These are phyloP conservation scores for Gorsachius goisagi DNA, from an alignment of 2,113 vertebrate genomes.

Conservation along the genomic window DNA sequence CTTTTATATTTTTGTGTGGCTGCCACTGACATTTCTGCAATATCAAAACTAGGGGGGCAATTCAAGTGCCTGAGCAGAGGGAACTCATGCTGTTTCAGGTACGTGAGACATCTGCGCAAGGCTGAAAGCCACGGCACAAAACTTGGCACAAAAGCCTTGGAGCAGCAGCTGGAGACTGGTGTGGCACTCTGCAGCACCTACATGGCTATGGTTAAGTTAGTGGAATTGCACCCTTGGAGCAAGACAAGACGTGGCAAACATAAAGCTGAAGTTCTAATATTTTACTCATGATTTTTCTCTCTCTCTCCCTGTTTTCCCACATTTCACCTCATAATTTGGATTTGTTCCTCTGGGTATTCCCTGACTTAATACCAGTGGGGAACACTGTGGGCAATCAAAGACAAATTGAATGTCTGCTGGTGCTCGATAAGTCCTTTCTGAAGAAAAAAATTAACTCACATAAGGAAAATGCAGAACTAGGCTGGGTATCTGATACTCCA, in stretches of 20 bases:
- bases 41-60: background rate
- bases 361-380: background rate
- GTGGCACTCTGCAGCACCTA: background rate
- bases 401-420: background rate
- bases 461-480: background rate
- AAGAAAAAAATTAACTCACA: background rate
- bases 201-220: accelerated
- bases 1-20: background rate
- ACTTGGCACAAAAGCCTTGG: background rate
- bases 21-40: background rate
- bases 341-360: background rate
- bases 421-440: background rate
- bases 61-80: background rate
- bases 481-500: background rate
- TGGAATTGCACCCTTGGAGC: accelerated
- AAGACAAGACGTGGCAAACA: background rate
- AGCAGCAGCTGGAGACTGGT: background rate
- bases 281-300: background rate
- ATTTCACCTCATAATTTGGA: background rate
- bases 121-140: background rate
- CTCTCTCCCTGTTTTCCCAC: background rate
- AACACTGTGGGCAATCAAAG: background rate
- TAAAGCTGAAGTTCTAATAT: background rate
- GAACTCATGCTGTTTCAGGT: background rate
- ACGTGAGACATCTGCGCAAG: background rate